Conservation (phyloP, 2,797 vertebrate species). For the Forpus xanthops region DNA sequence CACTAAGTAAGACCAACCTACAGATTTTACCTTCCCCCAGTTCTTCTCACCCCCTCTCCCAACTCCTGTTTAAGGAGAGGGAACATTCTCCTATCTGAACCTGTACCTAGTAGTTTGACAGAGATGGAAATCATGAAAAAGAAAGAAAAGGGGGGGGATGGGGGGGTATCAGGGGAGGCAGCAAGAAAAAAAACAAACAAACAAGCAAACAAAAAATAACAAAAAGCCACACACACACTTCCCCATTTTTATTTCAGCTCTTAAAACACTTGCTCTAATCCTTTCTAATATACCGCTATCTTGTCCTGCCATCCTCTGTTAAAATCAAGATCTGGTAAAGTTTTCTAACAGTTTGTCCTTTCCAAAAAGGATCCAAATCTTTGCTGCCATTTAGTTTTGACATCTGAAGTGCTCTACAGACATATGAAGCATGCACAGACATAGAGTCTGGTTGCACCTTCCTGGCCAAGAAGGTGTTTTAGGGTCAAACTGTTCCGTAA, state of each 20-base stretch:
- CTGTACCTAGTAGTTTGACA: background rate
- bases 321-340: background rate
- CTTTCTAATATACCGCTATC: background rate
- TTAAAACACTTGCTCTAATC: background rate
- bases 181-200: background rate
- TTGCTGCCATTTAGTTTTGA: background rate
- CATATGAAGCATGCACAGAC: background rate
- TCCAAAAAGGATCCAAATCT: background rate
- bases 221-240: background rate
- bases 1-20: conserved; percentile 10
- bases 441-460: background rate
- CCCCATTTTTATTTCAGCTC: background rate
- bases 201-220: background rate
- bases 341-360: background rate
- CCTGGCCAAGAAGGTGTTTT: background rate
- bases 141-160: background rate
- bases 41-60: background rate
- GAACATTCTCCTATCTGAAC: background rate
- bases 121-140: background rate
- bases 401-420: background rate
- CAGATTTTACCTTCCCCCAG: conserved; percentile 26
- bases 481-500: background rate
- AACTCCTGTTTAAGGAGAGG: background rate
- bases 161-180: accelerated
- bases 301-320: background rate